Percentiles rank a stretch among this genome's conserved stretches.
phyloP scores from a whole-genome alignment of 2,888 invertebrate species.

The Strigamia maritima region DNA sequence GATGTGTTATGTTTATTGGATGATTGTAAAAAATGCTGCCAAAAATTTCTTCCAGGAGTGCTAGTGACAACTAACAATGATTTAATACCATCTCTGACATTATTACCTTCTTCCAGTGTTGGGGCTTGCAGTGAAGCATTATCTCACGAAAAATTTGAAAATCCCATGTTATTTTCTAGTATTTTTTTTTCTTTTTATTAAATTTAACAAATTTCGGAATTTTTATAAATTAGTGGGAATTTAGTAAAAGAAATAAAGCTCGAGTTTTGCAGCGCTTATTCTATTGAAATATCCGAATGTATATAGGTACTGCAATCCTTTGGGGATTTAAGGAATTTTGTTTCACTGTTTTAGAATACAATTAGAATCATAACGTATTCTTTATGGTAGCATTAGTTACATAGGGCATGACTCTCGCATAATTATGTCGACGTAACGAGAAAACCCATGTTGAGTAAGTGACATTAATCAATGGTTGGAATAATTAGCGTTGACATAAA shows the following conservation, averaged over 20 bases:
- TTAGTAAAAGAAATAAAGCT: background rate
- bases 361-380: constrained; percentile 30
- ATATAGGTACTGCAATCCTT: background rate
- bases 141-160: no score
- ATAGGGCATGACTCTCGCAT: constrained; percentile 31
- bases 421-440: constrained; percentile 34
- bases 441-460: constrained; percentile 31
- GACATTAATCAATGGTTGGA: constrained; percentile 34
- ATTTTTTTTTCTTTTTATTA: no score
- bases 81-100: no score
- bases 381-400: constrained; percentile 29
- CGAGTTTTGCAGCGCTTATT: background rate
- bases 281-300: background rate
- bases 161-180: no score
- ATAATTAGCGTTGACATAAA: constrained; percentile 32
- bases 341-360: constrained; percentile 31
- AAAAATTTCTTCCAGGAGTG: no score
- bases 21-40: no score
- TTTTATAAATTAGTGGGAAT: no score
- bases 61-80: no score
- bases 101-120: no score
- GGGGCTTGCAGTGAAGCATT: no score
- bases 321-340: constrained; percentile 24
- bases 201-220: no score
- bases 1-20: no score